phyloP scores from a whole-genome alignment of 2,797 vertebrate genomes.

The Liparis tanakae region DNA sequence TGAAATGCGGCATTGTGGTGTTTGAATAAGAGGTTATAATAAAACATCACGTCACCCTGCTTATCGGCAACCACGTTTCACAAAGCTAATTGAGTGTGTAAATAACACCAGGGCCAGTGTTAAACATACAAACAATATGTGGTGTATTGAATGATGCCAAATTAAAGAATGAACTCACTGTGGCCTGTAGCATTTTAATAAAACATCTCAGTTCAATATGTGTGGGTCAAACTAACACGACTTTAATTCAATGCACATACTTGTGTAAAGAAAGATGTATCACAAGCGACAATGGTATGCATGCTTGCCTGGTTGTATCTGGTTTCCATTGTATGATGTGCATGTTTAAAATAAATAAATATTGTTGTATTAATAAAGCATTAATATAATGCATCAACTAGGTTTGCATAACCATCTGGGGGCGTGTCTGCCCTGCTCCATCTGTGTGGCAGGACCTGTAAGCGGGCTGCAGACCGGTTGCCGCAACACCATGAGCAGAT shows the following conservation, averaged over 20 bases:
- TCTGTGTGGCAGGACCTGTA: background rate
- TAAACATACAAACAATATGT: too few species aligned
- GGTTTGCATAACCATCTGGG: background rate
- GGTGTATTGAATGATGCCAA: background rate
- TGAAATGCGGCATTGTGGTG: background rate
- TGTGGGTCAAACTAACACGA: too few species aligned
- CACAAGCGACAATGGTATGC: background rate
- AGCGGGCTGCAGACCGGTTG: background rate
- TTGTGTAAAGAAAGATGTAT: background rate
- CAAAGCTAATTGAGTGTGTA: background rate
- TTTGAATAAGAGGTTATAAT: background rate
- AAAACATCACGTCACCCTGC: background rate
- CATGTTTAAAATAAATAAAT: background rate
- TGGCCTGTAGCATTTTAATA: accelerated
- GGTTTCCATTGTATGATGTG: background rate
- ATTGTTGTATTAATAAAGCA: background rate
- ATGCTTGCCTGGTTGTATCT: background rate
- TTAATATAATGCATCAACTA: background rate
- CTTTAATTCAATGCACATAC: background rate
- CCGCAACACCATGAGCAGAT: slow-evolving; percentile 73
- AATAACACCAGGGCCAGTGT: too few species aligned
- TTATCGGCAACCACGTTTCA: background rate
- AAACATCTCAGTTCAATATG: accelerated
- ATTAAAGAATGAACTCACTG: background rate
- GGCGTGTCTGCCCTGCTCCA: slow-evolving; percentile 6